A percentile compares a stretch with the other conserved stretches of the same genome.
Conservation (phyloP, 1,140 invertebrate genomes). For the Zaprionus tsacasi region DNA sequence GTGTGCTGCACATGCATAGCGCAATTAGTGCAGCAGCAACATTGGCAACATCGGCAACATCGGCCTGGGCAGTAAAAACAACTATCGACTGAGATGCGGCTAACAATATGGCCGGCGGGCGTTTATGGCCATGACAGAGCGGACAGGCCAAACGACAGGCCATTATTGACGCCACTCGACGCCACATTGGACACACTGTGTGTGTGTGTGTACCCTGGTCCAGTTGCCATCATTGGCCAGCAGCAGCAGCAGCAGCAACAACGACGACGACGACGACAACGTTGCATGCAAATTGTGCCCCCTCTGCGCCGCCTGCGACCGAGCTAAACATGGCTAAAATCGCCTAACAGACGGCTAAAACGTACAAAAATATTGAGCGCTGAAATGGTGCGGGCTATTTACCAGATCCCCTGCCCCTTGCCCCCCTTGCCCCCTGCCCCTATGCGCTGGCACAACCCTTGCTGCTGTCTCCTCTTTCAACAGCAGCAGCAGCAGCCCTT, state of each 20-base stretch:
- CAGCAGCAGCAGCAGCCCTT: constrained; percentile 10
- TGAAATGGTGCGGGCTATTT: constrained; percentile 56
- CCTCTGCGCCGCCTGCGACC: not conserved
- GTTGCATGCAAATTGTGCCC: constrained; percentile 73
- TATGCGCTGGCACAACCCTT: not conserved
- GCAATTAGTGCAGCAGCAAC: constrained; percentile 67
- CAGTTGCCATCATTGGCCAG: constrained; percentile 36
- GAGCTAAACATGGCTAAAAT: constrained; percentile 52
- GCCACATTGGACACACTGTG: constrained; percentile 25
- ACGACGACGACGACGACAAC: constrained; percentile 9
- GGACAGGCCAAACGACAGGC: constrained; percentile 67
- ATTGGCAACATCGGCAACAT: not conserved
- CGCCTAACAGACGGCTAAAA: constrained; percentile 59
- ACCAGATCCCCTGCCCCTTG: not conserved
- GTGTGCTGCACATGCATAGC: constrained; percentile 45
- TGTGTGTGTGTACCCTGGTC: not conserved
- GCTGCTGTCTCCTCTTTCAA: not conserved
- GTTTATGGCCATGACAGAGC: constrained; percentile 67
- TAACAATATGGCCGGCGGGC: constrained; percentile 78
- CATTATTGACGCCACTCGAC: constrained; percentile 80
- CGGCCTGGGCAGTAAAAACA: constrained; percentile 45
- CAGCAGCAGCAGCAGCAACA: constrained; percentile 11
- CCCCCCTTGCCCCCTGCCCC: constrained; percentile 13
- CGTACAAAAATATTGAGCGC: constrained; percentile 68
- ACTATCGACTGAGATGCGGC: constrained; percentile 68